Base-by-base conservation (phyloP, 2,113 vertebrate species). In the Uropsilus gracilis region DNA sequence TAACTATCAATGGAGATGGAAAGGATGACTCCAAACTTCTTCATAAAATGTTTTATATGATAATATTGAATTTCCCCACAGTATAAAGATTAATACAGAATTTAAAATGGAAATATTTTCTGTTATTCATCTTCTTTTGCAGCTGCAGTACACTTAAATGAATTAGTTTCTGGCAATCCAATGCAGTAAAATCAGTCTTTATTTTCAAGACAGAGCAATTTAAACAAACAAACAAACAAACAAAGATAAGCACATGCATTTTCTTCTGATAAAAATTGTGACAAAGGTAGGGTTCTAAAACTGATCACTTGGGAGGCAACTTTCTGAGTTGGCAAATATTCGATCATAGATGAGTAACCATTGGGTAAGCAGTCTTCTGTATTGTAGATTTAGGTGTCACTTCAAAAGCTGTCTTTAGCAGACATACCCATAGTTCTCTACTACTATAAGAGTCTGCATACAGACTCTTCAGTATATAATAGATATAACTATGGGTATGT, bases 11-110 rank as follows among this genome's bases (percentile, higher is more conserved):
- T 53, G 5, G 20, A 4, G 16, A 44, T 61, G 28, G 24, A 78
- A 59, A 48, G n/a, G n/a, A 48, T 0, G 5, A 2, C 0, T 28
- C 50, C 48, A 18, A 20, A 24, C 24, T 30, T 59, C n/a, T 34
- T 32, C 28, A n/a, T 44, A 53, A 22, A 63, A 22, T 12, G 20
- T 7, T 63, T 53, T 34, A 53, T 9, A 22, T 39, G 24, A 53
- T 53, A n/a, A 77, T 42, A 37, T 9, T 8, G 14, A 73, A 46
- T 50, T 37, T 24, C 26, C 22, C 66, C 44, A 32, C 11, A 16
- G 26, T 69, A 32, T 42, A 69, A 42, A 84, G 28, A 16, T n/a
- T 42, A 84, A 61, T 42, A 8, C 59, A 53, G 71, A 69, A 61
- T 16, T 69, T 34, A 61, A 61, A 50, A 53, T 61, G 32, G 28